A percentile compares a stretch with the other conserved stretches of the same genome.
These are phyloP conservation scores for Drosophila gunungcola DNA, from an alignment of 1,140 invertebrate species.

Conservation along the genomic window DNA sequence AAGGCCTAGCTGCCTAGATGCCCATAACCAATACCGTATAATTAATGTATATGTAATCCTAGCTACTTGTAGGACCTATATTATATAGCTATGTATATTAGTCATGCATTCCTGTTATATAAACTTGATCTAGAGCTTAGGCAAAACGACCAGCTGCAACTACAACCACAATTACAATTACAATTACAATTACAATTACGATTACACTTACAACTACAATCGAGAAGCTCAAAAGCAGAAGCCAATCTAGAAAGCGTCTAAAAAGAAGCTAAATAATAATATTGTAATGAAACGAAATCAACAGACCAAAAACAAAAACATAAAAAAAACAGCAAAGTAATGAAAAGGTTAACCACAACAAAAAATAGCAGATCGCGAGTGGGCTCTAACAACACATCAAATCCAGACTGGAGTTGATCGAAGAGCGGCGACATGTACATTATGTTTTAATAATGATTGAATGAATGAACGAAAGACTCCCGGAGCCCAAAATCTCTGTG, in stretches of 20 bases:
- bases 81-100: constrained; percentile 61
- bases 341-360: constrained; percentile 36
- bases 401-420: constrained; percentile 31
- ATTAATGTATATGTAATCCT: constrained; percentile 44
- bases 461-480: constrained; percentile 63
- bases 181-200: constrained; percentile 30
- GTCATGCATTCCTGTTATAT: constrained; percentile 81
- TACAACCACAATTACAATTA: constrained; percentile 34
- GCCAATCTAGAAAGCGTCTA: constrained; percentile 55
- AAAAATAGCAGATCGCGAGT: constrained; percentile 42
- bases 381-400: constrained; percentile 43
- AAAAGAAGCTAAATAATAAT: constrained; percentile 68
- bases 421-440: constrained; percentile 70
- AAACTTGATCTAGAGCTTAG: constrained; percentile 65
- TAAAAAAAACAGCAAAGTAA: constrained; percentile 44
- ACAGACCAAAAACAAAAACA: constrained; percentile 53
- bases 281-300: constrained; percentile 50
- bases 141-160: constrained; percentile 42
- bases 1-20: constrained; percentile 29
- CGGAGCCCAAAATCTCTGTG: constrained; percentile 52
- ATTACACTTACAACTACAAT: constrained; percentile 24
- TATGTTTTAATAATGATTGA: constrained; percentile 83
- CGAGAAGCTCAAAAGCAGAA: constrained; percentile 65
- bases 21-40: constrained; percentile 42
- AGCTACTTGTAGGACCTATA: constrained; percentile 70